Base-by-base conservation (phyloP, 2,113 vertebrate genomes). In the Scophthalmus maximus region DNA sequence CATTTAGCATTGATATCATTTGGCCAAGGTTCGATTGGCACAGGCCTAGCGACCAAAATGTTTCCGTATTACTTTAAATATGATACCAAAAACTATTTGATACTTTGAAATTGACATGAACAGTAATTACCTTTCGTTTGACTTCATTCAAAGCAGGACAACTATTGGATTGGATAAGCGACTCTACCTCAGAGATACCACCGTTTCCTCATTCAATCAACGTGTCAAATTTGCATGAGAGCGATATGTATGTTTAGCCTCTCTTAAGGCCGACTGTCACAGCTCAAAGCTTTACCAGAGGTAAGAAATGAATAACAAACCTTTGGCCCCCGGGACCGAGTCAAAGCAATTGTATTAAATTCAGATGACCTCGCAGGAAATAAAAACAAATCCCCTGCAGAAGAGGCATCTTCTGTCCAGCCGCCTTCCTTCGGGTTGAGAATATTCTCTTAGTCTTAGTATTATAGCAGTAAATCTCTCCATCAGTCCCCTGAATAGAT, bases 391-490 rank as follows among this genome's bases (percentile, higher is more conserved):
- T 83, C 56, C 25, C 47, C 58, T 58, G 55, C 68, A 55, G 27
- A 66, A 58, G 40, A 56, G 46, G 44, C 23, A 17, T 78, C 32
- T 59, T 65, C 25, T 49, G 60, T 47, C 44, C 79, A 29, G 17
- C 22, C 10, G 4, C 22, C 67, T 78, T 61, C 46, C 65, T 49
- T 8, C 1, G 46, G 57, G 60, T 38, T 22, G 51, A 55, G 29
- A 42, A 76, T 71, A 61, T n/a, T n/a, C n/a, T n/a, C n/a, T n/a
- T n/a, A 46, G 18, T 52, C 42, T 55, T 4, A 11, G 14, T 53
- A 78, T 68, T 81, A 59, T 20, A 75, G 72, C 80, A 68, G 60
- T 82, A 77, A 84, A 87, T 84, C 59, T 75, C 68, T 64, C 79
- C 49, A 65, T 88, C 77, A 50, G 36, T 75, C 64, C 51, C 52